A percentile compares a stretch with the other conserved stretches of the same genome.
phyloP scores from a whole-genome alignment of 2,113 vertebrate species.

The Mus musculus region GRCm39 chr8:88030501-88031000 shows the following conservation, averaged over 20 bases:
- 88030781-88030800: not conserved
- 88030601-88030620: slow-evolving; percentile 46
- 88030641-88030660: slow-evolving; percentile 32
- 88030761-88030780: not conserved
- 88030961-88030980: not conserved
- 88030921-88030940: not conserved
- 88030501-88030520: not conserved
- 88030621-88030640: slow-evolving; percentile 49
- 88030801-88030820: not conserved
- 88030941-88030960: not conserved
- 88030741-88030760: not conserved
- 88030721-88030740: not conserved
- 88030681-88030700: not conserved
- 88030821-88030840: not conserved
- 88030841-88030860: not conserved
- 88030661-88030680: slow-evolving; percentile 26
- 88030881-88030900: not conserved
- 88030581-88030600: slow-evolving; percentile 32
- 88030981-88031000: fast-evolving
- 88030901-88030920: not conserved
- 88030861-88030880: not conserved
- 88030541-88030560: not conserved
- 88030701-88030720: not conserved
- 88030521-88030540: not conserved
- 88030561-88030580: too few species aligned